A percentile compares a stretch with the other conserved stretches of the same genome.
Conservation (phyloP, 2,888 invertebrate genomes). For the Leucoma salicis region DNA sequence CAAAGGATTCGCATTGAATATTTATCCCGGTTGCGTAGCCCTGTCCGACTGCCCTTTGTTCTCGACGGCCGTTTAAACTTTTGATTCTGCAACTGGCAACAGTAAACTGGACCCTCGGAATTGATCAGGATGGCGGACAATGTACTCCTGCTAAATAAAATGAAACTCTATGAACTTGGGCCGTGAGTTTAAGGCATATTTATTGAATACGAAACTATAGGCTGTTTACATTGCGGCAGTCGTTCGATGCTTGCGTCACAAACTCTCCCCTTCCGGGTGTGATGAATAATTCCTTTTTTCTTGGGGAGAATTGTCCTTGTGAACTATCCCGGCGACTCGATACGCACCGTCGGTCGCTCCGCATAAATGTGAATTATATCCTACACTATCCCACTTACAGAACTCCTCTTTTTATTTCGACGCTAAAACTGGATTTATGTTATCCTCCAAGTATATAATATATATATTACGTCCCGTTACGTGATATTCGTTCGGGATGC, state of each 20-base stretch:
- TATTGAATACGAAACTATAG: constrained; percentile 32
- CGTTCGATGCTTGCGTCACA: constrained; percentile 80
- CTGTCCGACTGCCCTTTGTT: constrained; percentile 77
- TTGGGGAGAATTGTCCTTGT: constrained; percentile 77
- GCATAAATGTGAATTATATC: constrained; percentile 79
- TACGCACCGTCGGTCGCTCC: constrained; percentile 74
- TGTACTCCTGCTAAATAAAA: constrained; percentile 18
- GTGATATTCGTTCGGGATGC: constrained; percentile 41
- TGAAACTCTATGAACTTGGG: constrained; percentile 25
- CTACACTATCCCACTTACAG: constrained; percentile 73
- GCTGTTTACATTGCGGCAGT: constrained; percentile 49
- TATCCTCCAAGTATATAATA: constrained; percentile 53
- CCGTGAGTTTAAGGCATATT: constrained; percentile 27
- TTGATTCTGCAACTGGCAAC: constrained; percentile 81
- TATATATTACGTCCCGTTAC: constrained; percentile 52
- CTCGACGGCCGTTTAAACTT: constrained; percentile 80
- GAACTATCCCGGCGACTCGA: constrained; percentile 76
- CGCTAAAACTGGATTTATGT: constrained; percentile 68
- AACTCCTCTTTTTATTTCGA: constrained; percentile 74
- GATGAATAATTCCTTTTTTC: constrained; percentile 82
- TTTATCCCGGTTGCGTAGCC: constrained; percentile 70
- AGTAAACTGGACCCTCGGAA: constrained; percentile 77
- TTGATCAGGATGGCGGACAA: constrained; percentile 52
- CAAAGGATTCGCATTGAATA: constrained; percentile 82
- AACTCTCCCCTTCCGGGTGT: constrained; percentile 82